phyloP scores from a whole-genome alignment of 2,888 invertebrate genomes.

The Synergus itoensis region DNA sequence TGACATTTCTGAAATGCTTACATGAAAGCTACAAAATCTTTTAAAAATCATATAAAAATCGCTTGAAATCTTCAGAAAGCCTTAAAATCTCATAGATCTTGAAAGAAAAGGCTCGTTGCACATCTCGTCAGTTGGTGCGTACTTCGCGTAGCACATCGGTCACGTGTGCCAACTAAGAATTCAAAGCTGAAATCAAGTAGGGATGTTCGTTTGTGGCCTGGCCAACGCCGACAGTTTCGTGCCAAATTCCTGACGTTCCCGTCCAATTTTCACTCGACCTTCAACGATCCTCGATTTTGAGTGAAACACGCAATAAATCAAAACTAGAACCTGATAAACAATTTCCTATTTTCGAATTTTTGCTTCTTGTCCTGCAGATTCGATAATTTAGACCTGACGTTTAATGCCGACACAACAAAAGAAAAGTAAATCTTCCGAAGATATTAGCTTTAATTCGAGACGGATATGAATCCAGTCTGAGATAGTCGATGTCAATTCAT shows the following conservation, averaged over 20 bases:
- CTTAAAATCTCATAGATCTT: neutral
- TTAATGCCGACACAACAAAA: neutral
- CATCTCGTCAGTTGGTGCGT: conserved; percentile 60
- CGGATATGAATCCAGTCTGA: conserved; percentile 25
- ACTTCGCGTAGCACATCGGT: conserved; percentile 65
- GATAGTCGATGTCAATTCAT: conserved; percentile 35
- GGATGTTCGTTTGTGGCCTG: conserved; percentile 54
- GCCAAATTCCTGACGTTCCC: conserved; percentile 65
- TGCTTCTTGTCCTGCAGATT: neutral
- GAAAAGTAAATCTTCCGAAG: neutral
- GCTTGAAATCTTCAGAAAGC: neutral
- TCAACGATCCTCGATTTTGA: conserved; percentile 45
- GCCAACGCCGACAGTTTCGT: conserved; percentile 56
- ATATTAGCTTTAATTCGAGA: conserved; percentile 19
- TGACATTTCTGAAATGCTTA: no score
- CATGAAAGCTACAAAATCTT: no score
- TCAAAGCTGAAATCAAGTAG: conserved; percentile 56
- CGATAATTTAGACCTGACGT: neutral
- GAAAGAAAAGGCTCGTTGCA: neutral
- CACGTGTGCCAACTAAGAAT: conserved; percentile 70
- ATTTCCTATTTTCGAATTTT: neutral
- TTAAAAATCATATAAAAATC: no score
- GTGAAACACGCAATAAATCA: neutral
- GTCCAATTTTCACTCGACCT: conserved; percentile 59
- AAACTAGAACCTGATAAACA: neutral